Conservation (phyloP, 35 echinoderm and acorn worm genomes). For the Eucidaris tribuloides region DNA sequence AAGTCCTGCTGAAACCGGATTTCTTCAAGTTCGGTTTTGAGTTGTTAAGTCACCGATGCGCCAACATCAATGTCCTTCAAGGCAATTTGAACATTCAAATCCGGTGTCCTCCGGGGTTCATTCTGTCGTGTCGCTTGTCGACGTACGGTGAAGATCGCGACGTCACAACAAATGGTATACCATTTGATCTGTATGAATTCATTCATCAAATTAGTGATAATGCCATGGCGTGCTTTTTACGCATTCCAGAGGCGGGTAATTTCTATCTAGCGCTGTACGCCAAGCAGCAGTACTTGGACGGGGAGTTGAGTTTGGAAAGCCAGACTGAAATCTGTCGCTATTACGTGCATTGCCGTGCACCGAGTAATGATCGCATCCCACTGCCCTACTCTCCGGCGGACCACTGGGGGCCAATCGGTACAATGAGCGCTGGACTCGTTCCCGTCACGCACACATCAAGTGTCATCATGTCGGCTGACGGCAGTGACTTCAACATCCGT, state of each 20-base stretch:
- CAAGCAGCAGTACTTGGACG: conserved; percentile 68
- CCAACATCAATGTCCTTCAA: conserved; percentile 35
- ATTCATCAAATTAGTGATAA: conserved; percentile 79
- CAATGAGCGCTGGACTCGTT: conserved; percentile 60
- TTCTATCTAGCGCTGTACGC: conserved; percentile 74
- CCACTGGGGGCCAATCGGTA: conserved; percentile 92
- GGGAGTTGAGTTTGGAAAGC: conserved; percentile 85
- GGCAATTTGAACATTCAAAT: conserved; percentile 70
- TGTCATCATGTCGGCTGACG: conserved; percentile 68
- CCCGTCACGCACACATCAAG: conserved; percentile 64
- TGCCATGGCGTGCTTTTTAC: conserved; percentile 66
- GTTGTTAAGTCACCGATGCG: conserved; percentile 43
- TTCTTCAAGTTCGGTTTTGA: conserved; percentile 90
- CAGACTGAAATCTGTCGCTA: conserved; percentile 90
- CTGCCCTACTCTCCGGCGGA: conserved; percentile 73
- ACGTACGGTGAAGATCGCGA: conserved; percentile 30
- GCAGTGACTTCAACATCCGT: conserved; percentile 31
- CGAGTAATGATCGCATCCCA: conserved; percentile 59
- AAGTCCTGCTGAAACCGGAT: conserved; percentile 75
- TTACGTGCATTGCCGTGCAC: conserved; percentile 42
- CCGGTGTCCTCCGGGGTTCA: conserved; percentile 41
- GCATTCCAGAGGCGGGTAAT: conserved; percentile 76
- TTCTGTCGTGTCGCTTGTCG: conserved; percentile 51
- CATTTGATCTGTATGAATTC: conserved; percentile 75
- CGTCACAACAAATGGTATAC: conserved; percentile 54